Conservation (phyloP, 2,113 vertebrate species). For the Petrocephalus zakoni region DNA sequence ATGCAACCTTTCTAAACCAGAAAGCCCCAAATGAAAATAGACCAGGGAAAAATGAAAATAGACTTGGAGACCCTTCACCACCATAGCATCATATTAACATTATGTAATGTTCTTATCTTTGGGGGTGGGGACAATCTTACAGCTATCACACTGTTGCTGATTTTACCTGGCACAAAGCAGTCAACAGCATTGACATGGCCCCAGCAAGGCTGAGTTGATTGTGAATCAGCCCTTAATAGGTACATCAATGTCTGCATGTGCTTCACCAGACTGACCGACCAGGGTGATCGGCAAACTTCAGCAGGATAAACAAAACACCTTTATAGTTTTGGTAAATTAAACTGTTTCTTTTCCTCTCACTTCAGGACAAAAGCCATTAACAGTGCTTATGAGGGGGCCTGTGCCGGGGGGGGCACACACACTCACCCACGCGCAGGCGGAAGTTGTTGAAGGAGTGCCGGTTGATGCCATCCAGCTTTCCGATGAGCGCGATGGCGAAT, state of each 20-base stretch:
- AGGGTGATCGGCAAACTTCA: background rate
- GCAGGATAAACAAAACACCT: background rate
- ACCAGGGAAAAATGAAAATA: no score
- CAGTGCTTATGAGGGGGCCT: background rate
- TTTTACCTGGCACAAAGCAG: background rate
- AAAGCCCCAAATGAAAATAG: background rate
- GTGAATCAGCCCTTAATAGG: background rate
- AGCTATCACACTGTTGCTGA: background rate
- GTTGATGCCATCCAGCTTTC: constrained; percentile 96
- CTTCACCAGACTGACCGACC: background rate
- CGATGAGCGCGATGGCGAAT: constrained; percentile 87
- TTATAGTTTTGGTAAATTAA: background rate
- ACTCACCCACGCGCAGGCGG: constrained; percentile 86
- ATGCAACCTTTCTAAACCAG: background rate
- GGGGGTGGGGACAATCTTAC: background rate
- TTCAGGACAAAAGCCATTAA: background rate
- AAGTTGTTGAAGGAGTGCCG: constrained; percentile 96
- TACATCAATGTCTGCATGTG: background rate
- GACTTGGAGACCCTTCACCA: background rate
- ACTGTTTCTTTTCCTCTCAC: background rate
- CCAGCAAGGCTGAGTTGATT: background rate
- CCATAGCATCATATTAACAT: background rate
- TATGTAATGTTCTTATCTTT: background rate
- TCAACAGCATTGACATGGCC: background rate
- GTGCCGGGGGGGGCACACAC: constrained; percentile 49